Conservation (phyloP, 23 tunicate species). For the Trididemnum clinides region DNA sequence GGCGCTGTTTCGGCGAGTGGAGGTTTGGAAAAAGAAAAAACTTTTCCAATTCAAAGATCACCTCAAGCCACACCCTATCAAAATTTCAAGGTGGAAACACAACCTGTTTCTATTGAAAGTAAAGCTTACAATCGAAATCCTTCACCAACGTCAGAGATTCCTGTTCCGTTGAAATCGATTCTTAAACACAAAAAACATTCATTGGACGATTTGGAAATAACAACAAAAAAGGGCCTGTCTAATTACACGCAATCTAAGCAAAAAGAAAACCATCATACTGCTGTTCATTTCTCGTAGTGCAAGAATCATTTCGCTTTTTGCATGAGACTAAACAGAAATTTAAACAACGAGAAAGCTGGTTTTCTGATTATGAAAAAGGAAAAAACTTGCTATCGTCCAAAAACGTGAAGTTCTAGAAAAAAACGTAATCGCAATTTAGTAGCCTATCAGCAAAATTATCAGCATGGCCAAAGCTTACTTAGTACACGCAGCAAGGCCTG, state of each 20-base stretch:
- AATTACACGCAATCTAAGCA: slow-evolving; percentile 57
- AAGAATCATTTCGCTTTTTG: too few relatives aligned
- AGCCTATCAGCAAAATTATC: too few relatives aligned
- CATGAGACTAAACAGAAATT: too few relatives aligned
- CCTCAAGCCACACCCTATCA: not conserved
- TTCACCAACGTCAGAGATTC: not conserved
- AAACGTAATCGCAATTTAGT: too few relatives aligned
- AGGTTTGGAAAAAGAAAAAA: not conserved
- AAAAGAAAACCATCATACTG: slow-evolving; percentile 4
- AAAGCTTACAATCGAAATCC: not conserved
- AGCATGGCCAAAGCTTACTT: too few relatives aligned
- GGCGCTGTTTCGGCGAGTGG: not conserved
- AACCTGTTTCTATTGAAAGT: not conserved
- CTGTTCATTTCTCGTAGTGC: not conserved
- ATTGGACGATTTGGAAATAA: slow-evolving; percentile 70
- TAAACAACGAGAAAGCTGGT: too few relatives aligned
- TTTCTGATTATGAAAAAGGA: too few relatives aligned
- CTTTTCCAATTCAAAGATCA: not conserved
- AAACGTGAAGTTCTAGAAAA: too few relatives aligned
- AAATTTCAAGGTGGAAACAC: not conserved
- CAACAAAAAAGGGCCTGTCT: slow-evolving; percentile 59
- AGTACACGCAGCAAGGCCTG: too few relatives aligned
- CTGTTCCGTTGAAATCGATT: slow-evolving; percentile 54
- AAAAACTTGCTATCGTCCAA: too few relatives aligned
- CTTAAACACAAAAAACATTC: slow-evolving; percentile 70